Conservation (phyloP, 2,888 invertebrate genomes). For the Stenodera caucasica region DNA sequence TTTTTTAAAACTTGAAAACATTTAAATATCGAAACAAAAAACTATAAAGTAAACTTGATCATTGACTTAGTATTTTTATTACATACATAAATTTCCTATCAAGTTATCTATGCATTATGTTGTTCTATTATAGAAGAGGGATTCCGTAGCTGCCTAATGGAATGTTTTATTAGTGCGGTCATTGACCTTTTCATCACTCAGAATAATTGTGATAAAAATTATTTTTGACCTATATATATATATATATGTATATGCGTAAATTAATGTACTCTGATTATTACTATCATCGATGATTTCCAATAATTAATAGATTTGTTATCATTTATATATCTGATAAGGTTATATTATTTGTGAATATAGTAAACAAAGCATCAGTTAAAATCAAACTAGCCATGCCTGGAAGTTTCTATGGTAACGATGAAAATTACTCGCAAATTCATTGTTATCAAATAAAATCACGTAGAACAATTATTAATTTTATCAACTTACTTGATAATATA, state of each 20-base stretch:
- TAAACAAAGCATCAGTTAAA: not conserved
- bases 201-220: not conserved
- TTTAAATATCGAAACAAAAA: not conserved
- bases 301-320: no score
- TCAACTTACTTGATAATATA: conserved; percentile 1
- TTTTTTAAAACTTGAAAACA: not conserved
- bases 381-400: conserved; percentile 1
- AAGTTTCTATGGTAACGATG: not conserved
- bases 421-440: no score
- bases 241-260: no score
- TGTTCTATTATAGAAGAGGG: not conserved
- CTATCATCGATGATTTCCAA: not conserved
- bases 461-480: not conserved
- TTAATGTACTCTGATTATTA: not conserved
- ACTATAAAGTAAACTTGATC: not conserved
- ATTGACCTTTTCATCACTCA: not conserved
- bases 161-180: conserved; percentile 2
- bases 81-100: not conserved
- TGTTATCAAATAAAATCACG: not conserved
- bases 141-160: not conserved
- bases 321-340: no score
- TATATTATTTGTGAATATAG: not conserved
- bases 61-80: not conserved
- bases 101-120: not conserved
- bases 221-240: not conserved